Evolutionary conservation across 2,113 vertebrate genomes (phyloP).

Genomic region (Pseudonaja textilis): DNA sequence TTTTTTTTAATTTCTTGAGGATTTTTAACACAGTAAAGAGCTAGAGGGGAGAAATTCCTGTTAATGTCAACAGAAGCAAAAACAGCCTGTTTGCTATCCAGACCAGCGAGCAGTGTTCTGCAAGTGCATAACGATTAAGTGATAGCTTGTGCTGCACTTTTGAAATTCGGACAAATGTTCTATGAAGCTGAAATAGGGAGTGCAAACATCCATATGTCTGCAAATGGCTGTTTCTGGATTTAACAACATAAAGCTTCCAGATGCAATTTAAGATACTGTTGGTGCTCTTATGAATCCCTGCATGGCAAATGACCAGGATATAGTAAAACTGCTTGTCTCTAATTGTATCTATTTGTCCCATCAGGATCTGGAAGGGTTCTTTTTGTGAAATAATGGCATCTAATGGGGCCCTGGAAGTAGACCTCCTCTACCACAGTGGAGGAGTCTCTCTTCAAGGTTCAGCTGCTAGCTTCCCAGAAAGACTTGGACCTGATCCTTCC

Average conservation of each 20-base stretch:
- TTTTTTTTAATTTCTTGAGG: neutral
- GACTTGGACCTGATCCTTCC: neutral
- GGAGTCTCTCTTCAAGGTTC: neutral
- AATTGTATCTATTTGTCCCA: neutral
- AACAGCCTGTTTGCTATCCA: neutral
- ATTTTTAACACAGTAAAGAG: neutral
- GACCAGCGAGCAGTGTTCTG: neutral
- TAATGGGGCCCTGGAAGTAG: neutral
- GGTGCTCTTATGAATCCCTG: neutral
- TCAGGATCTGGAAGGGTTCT: neutral
- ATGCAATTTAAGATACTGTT: neutral
- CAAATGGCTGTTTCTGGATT: neutral
- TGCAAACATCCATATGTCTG: neutral
- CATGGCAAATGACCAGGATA: neutral
- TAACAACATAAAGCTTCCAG: neutral
- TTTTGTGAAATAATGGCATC: neutral
- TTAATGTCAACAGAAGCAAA: neutral
- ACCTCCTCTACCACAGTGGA: neutral
- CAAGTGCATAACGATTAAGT: neutral
- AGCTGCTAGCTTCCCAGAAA: neutral
- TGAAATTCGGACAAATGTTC: neutral
- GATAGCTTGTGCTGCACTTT: neutral
- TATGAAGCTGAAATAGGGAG: neutral
- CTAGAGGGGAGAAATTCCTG: neutral
- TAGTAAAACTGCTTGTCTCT: neutral